Evolutionary conservation across 2,113 vertebrate genomes (phyloP).

Genomic region (Neolamprologus tretocephalus): DNA sequence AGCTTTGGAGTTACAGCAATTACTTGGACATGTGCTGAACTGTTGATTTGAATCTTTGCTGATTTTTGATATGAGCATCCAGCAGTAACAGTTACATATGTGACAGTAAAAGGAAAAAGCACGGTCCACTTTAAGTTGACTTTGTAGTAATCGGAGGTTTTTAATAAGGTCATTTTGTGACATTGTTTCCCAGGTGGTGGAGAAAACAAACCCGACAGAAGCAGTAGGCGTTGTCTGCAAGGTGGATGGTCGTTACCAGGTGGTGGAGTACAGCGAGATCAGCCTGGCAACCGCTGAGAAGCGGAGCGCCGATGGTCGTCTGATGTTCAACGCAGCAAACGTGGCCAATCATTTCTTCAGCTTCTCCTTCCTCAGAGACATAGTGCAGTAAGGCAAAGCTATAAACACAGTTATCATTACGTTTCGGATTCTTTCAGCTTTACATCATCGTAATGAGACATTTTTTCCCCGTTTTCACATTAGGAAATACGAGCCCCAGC

Average conservation of each 20-base stretch:
- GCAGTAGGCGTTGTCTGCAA: conserved; percentile 92
- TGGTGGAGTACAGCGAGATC: conserved; percentile 98
- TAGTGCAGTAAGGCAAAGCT: conserved; percentile 79
- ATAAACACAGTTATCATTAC: not conserved
- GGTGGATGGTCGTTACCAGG: conserved; percentile 86
- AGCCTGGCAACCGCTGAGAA: conserved; percentile 85
- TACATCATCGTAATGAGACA: not conserved
- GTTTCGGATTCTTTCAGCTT: not conserved
- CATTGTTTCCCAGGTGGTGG: conserved; percentile 80
- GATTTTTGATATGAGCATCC: not conserved
- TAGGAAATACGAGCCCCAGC: conserved; percentile 82
- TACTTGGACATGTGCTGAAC: not conserved
- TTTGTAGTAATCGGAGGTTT: not conserved
- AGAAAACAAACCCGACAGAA: conserved; percentile 95
- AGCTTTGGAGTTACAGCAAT: not conserved
- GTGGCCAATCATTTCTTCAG: conserved; percentile 95
- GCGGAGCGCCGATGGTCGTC: conserved; percentile 79
- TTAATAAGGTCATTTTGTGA: not conserved
- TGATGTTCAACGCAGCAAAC: conserved; percentile 89
- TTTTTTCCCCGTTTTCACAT: not conserved
- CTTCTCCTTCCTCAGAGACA: conserved; percentile 81
- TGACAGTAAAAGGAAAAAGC: not conserved
- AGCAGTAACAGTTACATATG: not conserved
- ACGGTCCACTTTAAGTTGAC: not conserved
- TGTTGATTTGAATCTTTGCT: not conserved